Evolutionary conservation across 2,888 invertebrate species (phyloP).

Genomic region (Chrysolina americana): DNA sequence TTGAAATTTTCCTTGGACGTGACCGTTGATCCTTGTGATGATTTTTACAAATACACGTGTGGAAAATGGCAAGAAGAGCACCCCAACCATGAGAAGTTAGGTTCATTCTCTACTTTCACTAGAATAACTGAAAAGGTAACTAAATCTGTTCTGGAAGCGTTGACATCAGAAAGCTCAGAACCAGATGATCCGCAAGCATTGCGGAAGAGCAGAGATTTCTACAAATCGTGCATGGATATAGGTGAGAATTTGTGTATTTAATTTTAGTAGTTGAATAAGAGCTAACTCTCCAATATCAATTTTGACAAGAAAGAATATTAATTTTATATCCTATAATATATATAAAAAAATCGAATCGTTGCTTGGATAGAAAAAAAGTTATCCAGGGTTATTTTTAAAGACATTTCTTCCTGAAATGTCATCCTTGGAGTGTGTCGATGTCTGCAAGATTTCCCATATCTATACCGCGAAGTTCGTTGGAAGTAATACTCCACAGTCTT

Average conservation of each 20-base stretch:
- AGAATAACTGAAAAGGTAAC: slow-evolving; percentile 77
- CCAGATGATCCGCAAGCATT: slow-evolving; percentile 75
- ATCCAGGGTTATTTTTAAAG: too few relatives aligned
- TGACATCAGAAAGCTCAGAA: slow-evolving; percentile 72
- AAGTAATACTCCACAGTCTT: too few relatives aligned
- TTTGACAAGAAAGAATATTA: not conserved
- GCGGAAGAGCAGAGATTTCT: slow-evolving; percentile 79
- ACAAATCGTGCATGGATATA: slow-evolving; percentile 78
- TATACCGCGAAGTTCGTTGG: too few relatives aligned
- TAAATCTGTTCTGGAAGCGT: slow-evolving; percentile 76
- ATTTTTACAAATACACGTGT: slow-evolving; percentile 85
- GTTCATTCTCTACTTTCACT: slow-evolving; percentile 83
- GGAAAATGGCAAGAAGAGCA: slow-evolving; percentile 84
- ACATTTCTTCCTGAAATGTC: too few relatives aligned
- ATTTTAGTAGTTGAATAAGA: too few relatives aligned
- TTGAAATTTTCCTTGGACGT: slow-evolving; percentile 82
- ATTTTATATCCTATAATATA: too few relatives aligned
- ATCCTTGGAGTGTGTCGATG: too few relatives aligned
- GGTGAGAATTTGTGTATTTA: slow-evolving; percentile 71
- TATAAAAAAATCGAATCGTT: too few relatives aligned
- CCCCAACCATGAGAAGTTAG: slow-evolving; percentile 79
- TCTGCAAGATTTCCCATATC: too few relatives aligned
- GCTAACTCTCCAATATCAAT: too few relatives aligned
- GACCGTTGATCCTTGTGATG: slow-evolving; percentile 82
- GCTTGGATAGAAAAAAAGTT: too few relatives aligned